Evolutionary conservation across 2,888 invertebrate genomes (phyloP).

Genomic region (Meloe dianella): DNA sequence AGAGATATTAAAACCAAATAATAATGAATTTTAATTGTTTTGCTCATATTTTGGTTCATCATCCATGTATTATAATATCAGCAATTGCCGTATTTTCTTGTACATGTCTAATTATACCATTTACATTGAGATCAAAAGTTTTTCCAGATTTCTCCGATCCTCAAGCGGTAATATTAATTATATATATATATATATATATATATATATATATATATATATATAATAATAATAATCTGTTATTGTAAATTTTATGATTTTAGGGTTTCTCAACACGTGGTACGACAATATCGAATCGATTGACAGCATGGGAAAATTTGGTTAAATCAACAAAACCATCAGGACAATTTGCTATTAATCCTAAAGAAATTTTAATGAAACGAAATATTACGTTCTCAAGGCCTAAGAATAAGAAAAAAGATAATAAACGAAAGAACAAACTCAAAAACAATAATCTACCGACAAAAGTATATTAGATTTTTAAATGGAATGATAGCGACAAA

Average conservation of each 20-base stretch:
- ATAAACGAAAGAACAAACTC: conserved; percentile 17
- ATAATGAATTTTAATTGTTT: conserved; percentile 63
- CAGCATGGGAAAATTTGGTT: conserved; percentile 84
- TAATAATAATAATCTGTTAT: background rate
- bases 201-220: too few species aligned
- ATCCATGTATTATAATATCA: conserved; percentile 70
- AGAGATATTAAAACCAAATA: background rate
- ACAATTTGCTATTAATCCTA: conserved; percentile 75
- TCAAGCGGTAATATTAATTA: conserved; percentile 67
- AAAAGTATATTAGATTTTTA: conserved; percentile 13
- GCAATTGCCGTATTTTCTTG: conserved; percentile 68
- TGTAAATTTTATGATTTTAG: conserved; percentile 55
- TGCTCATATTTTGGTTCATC: conserved; percentile 70
- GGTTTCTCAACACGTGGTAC: conserved; percentile 96
- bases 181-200: too few species aligned
- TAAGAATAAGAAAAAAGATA: conserved; percentile 33
- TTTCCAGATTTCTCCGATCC: conserved; percentile 88
- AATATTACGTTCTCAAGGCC: conserved; percentile 31
- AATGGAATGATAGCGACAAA: too few species aligned
- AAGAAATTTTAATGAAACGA: conserved; percentile 61
- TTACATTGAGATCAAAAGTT: conserved; percentile 66
- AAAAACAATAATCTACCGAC: conserved; percentile 25
- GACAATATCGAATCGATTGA: conserved; percentile 75
- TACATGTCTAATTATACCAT: conserved; percentile 71
- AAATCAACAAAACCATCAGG: conserved; percentile 75